Percentiles rank a stretch among this genome's conserved stretches.
Evolutionary conservation across 1,140 invertebrate genomes (phyloP).

Genomic region (Drosophila pseudoobscura): DNA sequence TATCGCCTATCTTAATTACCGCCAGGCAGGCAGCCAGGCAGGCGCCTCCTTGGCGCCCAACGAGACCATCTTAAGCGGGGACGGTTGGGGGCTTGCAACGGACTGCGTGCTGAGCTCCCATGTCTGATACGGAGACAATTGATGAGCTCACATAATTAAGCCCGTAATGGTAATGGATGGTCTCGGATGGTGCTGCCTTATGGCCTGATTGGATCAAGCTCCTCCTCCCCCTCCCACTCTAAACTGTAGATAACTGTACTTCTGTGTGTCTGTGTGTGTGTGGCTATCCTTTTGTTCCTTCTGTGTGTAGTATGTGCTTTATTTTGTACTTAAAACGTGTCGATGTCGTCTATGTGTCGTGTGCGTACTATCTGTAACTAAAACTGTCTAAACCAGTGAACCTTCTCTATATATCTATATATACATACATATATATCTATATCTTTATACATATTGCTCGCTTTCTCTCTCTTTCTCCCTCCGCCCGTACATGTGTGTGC

Average conservation of each 20-base stretch:
- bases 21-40: slow-evolving; percentile 12
- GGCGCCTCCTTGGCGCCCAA: slow-evolving; percentile 29
- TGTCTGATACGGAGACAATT: slow-evolving; percentile 56
- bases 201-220: slow-evolving; percentile 25
- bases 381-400: slow-evolving; percentile 28
- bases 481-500: slow-evolving; percentile 45
- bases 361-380: slow-evolving; percentile 20
- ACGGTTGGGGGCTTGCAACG: not conserved
- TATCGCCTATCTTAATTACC: slow-evolving; percentile 49
- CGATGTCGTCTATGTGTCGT: slow-evolving; percentile 1
- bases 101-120: slow-evolving; percentile 49
- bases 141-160: slow-evolving; percentile 69
- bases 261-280: not conserved
- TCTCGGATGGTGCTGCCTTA: slow-evolving; percentile 1
- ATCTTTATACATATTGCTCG: slow-evolving; percentile 51
- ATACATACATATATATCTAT: slow-evolving; percentile 22
- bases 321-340: slow-evolving; percentile 1
- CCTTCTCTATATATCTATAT: slow-evolving; percentile 24
- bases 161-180: slow-evolving; percentile 39
- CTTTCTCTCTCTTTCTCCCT: slow-evolving; percentile 48
- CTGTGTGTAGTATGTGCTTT: slow-evolving; percentile 10
- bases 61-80: not conserved
- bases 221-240: slow-evolving; percentile 2
- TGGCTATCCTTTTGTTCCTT: slow-evolving; percentile 23
- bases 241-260: slow-evolving; percentile 18